Base-by-base conservation (phyloP, 30 jellyfish, hydroid and myxozoan genomes). In the Mastigias papua region DNA sequence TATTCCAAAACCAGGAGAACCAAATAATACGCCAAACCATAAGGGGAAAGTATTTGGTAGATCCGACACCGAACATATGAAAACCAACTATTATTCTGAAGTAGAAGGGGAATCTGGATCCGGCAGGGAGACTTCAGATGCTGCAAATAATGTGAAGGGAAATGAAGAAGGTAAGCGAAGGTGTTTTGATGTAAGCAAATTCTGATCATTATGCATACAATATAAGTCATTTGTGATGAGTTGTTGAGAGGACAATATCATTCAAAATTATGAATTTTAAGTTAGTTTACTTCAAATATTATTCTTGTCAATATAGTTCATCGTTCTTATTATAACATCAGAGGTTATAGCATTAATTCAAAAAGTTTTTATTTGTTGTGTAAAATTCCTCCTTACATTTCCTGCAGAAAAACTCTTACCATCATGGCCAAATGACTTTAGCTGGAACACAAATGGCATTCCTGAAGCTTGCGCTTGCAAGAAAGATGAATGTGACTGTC, bases 341-440 rank as follows among this genome's bases (percentile, higher is more conserved):
- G 54, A 42, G 13, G 13, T 8, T 4, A 15, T 15, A 4, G 54
- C 54, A 42, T 42, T 42, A 0, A 8, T 42, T 15, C 13, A 42
- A 42, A 42, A 42, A 42, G 54, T 15, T 15, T 4, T 42, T 4
- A 42, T 4, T 8, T 42, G 7, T 15, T 4, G 7, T 42, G 54
- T 42, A 4, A 42, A 4, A 42, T 4, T 42, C 7, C 13, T 4
- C 54, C 13, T 42, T 42, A 4, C 67, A 2, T 10, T 54, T 25
- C 17, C 5, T 19, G 25, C 25, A 66, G 86, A 71, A 30, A 33
- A 51, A 20, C 37, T 82, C 25, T 51, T 84, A 26, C 96, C 96
- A 48, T 78, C 92, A 16, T 91, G 98, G 96, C 98, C 98, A 0
- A 20, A 50, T 16, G 98, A 84, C 78, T 91, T 91, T 73, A 51